A percentile compares a stretch with the other conserved stretches of the same genome.
Evolutionary conservation across 2,113 vertebrate species (phyloP).

Genomic region (Rhadina sibilatrix): DNA sequence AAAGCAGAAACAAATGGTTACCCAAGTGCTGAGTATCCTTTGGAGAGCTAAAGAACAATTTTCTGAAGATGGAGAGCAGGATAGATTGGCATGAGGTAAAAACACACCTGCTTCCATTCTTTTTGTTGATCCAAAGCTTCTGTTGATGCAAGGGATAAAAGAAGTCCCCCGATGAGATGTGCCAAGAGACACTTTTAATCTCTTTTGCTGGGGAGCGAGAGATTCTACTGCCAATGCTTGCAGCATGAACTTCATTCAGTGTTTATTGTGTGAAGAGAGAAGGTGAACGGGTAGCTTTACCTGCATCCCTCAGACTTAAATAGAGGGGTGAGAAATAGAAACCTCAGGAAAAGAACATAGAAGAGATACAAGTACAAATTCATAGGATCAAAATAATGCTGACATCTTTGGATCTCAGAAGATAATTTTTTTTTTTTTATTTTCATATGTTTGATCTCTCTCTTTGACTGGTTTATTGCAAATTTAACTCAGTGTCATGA

Average conservation of each 20-base stretch:
- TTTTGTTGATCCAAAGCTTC: constrained; percentile 45
- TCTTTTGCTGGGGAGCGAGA: neutral
- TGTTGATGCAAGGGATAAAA: constrained; percentile 45
- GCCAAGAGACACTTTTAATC: constrained; percentile 49
- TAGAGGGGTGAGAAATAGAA: neutral
- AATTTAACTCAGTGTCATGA: neutral
- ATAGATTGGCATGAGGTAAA: neutral
- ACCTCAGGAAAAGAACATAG: neutral
- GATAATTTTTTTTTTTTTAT: neutral
- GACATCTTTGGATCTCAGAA: neutral
- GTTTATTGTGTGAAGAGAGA: neutral
- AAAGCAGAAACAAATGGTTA: constrained; percentile 28
- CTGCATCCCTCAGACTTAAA: neutral
- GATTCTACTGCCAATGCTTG: neutral
- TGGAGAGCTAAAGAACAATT: constrained; percentile 6
- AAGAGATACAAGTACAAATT: neutral
- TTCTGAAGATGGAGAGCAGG: constrained; percentile 4
- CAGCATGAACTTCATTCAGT: constrained; percentile 9
- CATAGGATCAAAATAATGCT: neutral
- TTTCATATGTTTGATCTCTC: neutral
- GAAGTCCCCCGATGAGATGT: constrained; percentile 2
- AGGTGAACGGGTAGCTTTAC: neutral
- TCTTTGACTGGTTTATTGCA: neutral
- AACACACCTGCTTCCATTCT: constrained; percentile 4
- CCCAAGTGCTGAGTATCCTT: neutral